Evolutionary conservation across 1,140 invertebrate genomes (phyloP).

Genomic region (Ips typographus): DNA sequence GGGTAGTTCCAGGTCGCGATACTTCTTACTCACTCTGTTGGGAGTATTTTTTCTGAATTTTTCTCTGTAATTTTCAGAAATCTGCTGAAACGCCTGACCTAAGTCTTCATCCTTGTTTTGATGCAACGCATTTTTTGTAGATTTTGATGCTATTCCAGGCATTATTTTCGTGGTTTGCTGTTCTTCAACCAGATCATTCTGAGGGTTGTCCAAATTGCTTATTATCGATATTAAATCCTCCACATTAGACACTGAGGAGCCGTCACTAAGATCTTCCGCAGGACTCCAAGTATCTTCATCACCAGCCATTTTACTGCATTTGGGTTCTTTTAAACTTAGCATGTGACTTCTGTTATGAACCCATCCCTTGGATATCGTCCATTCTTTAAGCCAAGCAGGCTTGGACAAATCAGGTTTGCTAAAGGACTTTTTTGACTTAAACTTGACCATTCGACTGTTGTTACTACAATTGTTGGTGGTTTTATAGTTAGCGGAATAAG

Average conservation of each 20-base stretch:
- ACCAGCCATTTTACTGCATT: conserved; percentile 6
- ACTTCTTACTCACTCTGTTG: not conserved
- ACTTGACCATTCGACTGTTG: conserved; percentile 17
- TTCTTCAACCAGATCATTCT: not conserved
- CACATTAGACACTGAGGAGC: conserved; percentile 42
- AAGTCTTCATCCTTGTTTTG: conserved; percentile 15
- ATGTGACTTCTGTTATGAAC: conserved; percentile 49
- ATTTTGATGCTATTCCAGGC: not conserved
- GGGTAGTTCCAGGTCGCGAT: conserved; percentile 37
- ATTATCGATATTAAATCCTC: conserved; percentile 45
- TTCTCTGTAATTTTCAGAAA: conserved; percentile 45
- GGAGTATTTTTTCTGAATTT: conserved; percentile 38
- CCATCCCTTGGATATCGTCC: conserved; percentile 53
- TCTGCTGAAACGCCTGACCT: conserved; percentile 39
- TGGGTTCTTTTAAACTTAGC: conserved; percentile 33
- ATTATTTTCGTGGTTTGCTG: not conserved
- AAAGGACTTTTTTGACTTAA: conserved; percentile 11
- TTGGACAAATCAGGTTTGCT: conserved; percentile 16
- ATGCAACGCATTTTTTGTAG: conserved; percentile 8
- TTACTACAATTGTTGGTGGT: too few relatives aligned
- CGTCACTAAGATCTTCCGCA: conserved; percentile 30
- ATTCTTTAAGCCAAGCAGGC: conserved; percentile 51
- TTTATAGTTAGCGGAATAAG: too few relatives aligned
- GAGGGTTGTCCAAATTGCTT: conserved; percentile 14
- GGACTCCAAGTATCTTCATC: not conserved